A percentile compares a stretch with the other conserved stretches of the same genome.
Conservation (phyloP, 2,888 invertebrate genomes). For the Ectemnius cavifrons region DNA sequence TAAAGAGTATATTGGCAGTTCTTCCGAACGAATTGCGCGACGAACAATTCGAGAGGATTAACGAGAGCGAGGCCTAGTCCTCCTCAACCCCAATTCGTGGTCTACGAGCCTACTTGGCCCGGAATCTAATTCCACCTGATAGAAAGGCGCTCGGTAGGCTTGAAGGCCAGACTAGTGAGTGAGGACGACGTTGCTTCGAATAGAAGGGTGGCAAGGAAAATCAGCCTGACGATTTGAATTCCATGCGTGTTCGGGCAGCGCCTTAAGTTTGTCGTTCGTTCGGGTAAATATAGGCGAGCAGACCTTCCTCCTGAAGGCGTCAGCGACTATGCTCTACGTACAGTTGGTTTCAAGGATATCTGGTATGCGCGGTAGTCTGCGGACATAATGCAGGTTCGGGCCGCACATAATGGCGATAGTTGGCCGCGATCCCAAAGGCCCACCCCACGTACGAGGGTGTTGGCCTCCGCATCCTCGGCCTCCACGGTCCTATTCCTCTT, state of each 20-base stretch:
- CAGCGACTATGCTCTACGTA: slow-evolving; percentile 49
- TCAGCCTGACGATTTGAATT: slow-evolving; percentile 46
- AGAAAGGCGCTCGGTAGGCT: too few species aligned
- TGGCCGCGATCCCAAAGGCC: slow-evolving; percentile 66
- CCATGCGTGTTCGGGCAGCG: slow-evolving; percentile 29
- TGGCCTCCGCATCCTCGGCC: slow-evolving; percentile 27
- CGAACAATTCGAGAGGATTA: too few species aligned
- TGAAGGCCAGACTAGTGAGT: too few species aligned
- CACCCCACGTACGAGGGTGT: slow-evolving; percentile 51
- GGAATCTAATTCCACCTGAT: slow-evolving; percentile 35
- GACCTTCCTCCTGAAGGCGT: slow-evolving; percentile 45
- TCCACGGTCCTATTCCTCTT: slow-evolving; percentile 11
- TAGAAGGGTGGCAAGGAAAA: slow-evolving; percentile 9
- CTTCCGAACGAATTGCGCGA: too few species aligned
- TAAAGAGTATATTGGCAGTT: too few species aligned
- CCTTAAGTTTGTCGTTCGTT: slow-evolving; percentile 47
- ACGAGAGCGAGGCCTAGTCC: slow-evolving; percentile 2
- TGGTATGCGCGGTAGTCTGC: slow-evolving; percentile 58
- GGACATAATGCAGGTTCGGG: slow-evolving; percentile 62
- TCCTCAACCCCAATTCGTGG: slow-evolving; percentile 10
- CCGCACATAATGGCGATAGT: slow-evolving; percentile 68
- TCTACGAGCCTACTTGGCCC: slow-evolving; percentile 9
- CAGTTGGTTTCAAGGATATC: slow-evolving; percentile 65
- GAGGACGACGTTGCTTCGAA: too few species aligned
- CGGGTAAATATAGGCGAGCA: slow-evolving; percentile 49